A percentile compares a stretch with the other conserved stretches of the same genome.
Conservation (phyloP, 2,888 invertebrate genomes). For the Andrena hattorfiana region DNA sequence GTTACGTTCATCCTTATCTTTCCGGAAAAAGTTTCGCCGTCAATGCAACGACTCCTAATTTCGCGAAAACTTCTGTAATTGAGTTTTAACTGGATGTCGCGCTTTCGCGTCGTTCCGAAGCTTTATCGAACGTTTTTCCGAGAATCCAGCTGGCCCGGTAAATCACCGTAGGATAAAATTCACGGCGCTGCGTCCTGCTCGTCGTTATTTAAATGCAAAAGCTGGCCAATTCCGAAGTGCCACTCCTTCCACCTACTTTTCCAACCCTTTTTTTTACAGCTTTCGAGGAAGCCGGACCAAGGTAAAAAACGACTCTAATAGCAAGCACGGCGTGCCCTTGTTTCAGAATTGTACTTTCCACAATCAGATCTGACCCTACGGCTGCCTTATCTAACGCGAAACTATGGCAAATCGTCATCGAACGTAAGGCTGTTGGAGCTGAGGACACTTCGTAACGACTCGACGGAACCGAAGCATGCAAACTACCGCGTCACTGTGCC, state of each 20-base stretch:
- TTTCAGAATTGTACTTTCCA: slow-evolving; percentile 82
- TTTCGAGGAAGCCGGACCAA: neutral
- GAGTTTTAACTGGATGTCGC: neutral
- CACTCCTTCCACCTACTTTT: no score
- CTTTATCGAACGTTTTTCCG: neutral
- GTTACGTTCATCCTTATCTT: neutral
- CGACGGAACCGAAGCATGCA: slow-evolving; percentile 66
- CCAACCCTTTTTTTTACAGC: no score
- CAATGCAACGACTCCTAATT: neutral
- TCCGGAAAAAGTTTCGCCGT: neutral
- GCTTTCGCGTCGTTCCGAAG: neutral
- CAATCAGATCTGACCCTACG: slow-evolving; percentile 80
- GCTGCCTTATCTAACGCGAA: slow-evolving; percentile 74
- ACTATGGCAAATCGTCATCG: slow-evolving; percentile 52
- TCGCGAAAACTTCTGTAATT: neutral
- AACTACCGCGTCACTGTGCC: slow-evolving; percentile 74
- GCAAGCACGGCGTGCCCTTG: neutral
- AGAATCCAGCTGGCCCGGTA: neutral
- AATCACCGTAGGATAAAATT: slow-evolving; percentile 27
- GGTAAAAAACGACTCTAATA: neutral
- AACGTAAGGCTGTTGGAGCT: slow-evolving; percentile 74
- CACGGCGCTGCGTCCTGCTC: neutral
- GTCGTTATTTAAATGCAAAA: neutral
- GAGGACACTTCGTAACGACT: slow-evolving; percentile 78
- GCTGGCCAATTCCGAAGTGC: no score